Evolutionary conservation across 2,888 invertebrate genomes (phyloP).

Genomic region (Nebria salina): DNA sequence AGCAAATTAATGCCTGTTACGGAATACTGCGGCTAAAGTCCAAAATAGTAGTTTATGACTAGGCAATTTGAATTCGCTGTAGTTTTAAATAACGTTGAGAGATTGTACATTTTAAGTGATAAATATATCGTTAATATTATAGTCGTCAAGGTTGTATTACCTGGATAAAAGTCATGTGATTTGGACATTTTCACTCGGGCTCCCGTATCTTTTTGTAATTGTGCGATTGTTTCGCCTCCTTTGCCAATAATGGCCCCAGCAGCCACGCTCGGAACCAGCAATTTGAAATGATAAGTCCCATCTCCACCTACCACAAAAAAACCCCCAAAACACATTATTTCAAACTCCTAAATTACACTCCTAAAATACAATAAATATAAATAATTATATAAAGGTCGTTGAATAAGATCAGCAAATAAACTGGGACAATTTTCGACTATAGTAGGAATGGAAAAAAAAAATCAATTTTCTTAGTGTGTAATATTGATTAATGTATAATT

Average conservation of each 20-base stretch:
- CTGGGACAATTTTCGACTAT: background rate
- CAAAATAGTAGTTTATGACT: background rate
- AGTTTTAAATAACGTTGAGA: background rate
- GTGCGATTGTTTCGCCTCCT: constrained; percentile 98
- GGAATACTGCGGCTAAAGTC: background rate
- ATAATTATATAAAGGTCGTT: too few relatives aligned
- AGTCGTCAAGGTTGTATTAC: constrained; percentile 64
- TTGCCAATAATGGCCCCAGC: constrained; percentile 99
- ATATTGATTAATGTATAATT: too few relatives aligned
- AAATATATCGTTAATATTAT: background rate
- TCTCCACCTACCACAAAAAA: constrained; percentile 72
- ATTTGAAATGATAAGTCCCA: constrained; percentile 95
- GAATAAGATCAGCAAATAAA: background rate
- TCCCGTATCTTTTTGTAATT: constrained; percentile 96
- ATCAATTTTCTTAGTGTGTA: too few relatives aligned
- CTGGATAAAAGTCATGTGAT: constrained; percentile 98
- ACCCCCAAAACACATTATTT: background rate
- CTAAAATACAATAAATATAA: background rate
- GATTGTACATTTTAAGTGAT: background rate
- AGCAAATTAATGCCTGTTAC: background rate
- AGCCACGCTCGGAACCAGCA: constrained; percentile 95
- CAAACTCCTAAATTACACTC: background rate
- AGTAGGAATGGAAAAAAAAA: too few relatives aligned
- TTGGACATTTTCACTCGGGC: constrained; percentile 99
- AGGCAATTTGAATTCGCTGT: background rate